Evolutionary conservation across 2,888 invertebrate species (phyloP).

Genomic region (Lepetodrilus schrolli): DNA sequence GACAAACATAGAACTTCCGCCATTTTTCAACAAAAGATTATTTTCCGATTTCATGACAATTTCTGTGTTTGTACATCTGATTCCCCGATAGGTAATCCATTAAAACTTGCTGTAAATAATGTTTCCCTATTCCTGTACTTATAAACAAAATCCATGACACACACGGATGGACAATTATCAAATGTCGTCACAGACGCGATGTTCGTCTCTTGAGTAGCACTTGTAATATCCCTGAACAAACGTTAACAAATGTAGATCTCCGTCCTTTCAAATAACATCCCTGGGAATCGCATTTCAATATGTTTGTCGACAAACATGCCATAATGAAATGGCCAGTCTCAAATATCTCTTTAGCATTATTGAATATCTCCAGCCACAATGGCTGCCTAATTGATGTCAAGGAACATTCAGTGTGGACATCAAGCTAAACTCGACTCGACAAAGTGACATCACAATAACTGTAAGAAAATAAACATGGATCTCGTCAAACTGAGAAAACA

Average conservation of each 20-base stretch:
- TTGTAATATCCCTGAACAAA: too few relatives aligned
- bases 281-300: not conserved
- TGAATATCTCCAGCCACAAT: too few relatives aligned
- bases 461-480: too few relatives aligned
- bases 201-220: not conserved
- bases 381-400: too few relatives aligned
- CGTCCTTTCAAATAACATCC: not conserved
- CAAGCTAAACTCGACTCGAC: too few relatives aligned
- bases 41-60: not conserved
- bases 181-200: not conserved
- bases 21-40: not conserved
- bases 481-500: too few relatives aligned
- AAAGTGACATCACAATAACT: too few relatives aligned
- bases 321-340: not conserved
- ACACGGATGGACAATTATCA: not conserved
- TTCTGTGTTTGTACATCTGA: not conserved
- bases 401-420: too few relatives aligned
- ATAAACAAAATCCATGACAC: too few relatives aligned
- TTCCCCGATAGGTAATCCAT: not conserved
- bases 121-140: not conserved
- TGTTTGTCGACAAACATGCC: conserved; percentile 2
- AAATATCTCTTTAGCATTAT: too few relatives aligned
- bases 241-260: not conserved
- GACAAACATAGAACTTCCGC: not conserved
- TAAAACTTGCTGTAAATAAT: not conserved